A percentile compares a stretch with the other conserved stretches of the same genome.
Conservation (phyloP, 2,113 vertebrate species). For the Ciconia boyciana region DNA sequence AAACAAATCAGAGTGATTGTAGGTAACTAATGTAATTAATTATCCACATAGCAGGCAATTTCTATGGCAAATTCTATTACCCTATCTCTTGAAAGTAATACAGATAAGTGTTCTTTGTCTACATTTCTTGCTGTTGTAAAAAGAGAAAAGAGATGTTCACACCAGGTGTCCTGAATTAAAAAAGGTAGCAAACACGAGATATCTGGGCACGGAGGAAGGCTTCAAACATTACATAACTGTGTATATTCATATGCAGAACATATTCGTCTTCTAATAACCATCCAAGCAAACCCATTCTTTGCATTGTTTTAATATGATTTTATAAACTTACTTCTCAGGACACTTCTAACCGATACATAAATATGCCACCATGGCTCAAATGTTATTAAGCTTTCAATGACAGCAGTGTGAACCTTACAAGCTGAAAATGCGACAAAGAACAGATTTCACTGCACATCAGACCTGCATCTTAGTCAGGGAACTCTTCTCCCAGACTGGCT, state of each 20-base stretch:
- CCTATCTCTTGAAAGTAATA: background rate
- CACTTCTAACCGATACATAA: background rate
- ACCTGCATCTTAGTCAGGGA: slow-evolving; percentile 8
- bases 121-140: background rate
- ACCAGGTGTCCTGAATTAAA: background rate
- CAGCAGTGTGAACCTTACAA: background rate
- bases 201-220: background rate
- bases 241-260: background rate
- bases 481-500: background rate
- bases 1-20: background rate
- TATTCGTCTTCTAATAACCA: background rate
- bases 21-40: background rate
- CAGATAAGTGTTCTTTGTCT: background rate
- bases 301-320: background rate
- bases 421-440: slow-evolving; percentile 12
- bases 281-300: background rate
- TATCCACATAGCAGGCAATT: background rate
- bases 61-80: background rate
- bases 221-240: background rate
- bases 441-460: slow-evolving; percentile 9
- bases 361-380: background rate
- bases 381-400: background rate
- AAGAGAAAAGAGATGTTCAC: background rate
- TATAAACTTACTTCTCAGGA: background rate
- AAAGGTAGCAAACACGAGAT: background rate